Evolutionary conservation across 1,140 invertebrate genomes (phyloP).

Genomic region (Aphidius ervi): DNA sequence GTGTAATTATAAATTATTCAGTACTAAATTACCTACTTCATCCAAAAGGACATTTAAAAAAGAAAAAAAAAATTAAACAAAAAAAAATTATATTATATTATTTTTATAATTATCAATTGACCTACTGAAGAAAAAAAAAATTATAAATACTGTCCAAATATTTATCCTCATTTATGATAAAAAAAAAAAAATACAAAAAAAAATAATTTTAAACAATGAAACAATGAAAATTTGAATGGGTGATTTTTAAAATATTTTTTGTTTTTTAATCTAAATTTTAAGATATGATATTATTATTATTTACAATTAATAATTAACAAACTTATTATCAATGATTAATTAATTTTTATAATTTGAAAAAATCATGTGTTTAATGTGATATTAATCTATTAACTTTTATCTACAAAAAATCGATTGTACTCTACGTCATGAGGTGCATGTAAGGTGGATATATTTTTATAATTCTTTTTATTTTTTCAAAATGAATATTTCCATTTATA

Average conservation of each 20-base stretch:
- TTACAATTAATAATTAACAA: not conserved
- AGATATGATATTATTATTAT: constrained; percentile 6
- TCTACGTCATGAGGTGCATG: constrained; percentile 44
- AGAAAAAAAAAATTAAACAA: not conserved
- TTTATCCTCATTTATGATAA: not conserved
- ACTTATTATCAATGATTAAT: constrained; percentile 4
- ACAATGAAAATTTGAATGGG: too few species aligned
- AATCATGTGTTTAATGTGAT: too few species aligned
- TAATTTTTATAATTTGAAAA: not conserved
- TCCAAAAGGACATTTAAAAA: too few species aligned
- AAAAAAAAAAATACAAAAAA: too few species aligned
- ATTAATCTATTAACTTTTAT: not conserved
- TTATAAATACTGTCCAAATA: constrained; percentile 17
- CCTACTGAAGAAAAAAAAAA: not conserved
- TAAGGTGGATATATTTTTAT: constrained; percentile 26
- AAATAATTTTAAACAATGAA: too few species aligned
- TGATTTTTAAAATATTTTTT: not conserved
- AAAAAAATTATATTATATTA: not conserved
- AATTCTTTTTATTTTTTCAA: constrained; percentile 7
- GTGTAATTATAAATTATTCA: not conserved
- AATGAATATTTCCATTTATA: constrained; percentile 4
- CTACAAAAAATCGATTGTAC: constrained; percentile 40
- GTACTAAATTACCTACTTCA: too few species aligned
- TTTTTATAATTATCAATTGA: constrained; percentile 5
- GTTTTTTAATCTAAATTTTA: constrained; percentile 1